These are phyloP conservation scores for Norana najaformis DNA, from an alignment of 2,888 invertebrate genomes.

Conservation along the genomic window DNA sequence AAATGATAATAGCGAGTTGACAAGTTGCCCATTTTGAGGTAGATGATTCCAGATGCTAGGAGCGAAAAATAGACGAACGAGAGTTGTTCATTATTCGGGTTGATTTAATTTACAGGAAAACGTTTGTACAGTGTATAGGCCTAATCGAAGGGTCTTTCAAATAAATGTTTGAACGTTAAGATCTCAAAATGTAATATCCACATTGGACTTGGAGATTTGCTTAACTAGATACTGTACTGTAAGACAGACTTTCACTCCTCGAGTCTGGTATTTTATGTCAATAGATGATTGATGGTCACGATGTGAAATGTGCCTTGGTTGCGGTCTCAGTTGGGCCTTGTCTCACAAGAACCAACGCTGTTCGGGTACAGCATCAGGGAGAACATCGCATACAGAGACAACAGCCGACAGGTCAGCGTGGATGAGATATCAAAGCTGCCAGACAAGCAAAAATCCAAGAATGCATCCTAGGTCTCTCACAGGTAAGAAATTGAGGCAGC, in stretches of 20 bases:
- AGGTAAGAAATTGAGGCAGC: conserved; percentile 35
- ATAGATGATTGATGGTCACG: conserved; percentile 29
- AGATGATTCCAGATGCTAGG: no score
- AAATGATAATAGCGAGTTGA: no score
- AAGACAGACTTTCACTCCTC: background rate
- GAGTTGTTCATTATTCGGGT: no score
- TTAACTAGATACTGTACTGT: background rate
- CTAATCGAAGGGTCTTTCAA: no score
- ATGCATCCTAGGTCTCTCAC: conserved; percentile 44
- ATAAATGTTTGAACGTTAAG: no score
- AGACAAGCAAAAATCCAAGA: conserved; percentile 46
- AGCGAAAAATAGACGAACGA: no score
- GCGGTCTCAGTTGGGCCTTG: conserved; percentile 81
- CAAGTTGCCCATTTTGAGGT: no score
- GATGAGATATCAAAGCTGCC: conserved; percentile 47
- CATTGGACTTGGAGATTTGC: no score
- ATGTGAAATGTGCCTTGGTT: conserved; percentile 65
- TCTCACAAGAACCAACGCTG: conserved; percentile 87
- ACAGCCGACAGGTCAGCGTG: conserved; percentile 43
- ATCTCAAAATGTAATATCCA: no score
- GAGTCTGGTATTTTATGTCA: background rate
- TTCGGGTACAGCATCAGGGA: conserved; percentile 76
- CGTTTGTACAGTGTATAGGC: no score
- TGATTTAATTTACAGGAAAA: no score
- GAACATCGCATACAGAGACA: conserved; percentile 49